A percentile compares a stretch with the other conserved stretches of the same genome.
Evolutionary conservation across 2,888 invertebrate genomes (phyloP).

Genomic region (Colletes collaris): DNA sequence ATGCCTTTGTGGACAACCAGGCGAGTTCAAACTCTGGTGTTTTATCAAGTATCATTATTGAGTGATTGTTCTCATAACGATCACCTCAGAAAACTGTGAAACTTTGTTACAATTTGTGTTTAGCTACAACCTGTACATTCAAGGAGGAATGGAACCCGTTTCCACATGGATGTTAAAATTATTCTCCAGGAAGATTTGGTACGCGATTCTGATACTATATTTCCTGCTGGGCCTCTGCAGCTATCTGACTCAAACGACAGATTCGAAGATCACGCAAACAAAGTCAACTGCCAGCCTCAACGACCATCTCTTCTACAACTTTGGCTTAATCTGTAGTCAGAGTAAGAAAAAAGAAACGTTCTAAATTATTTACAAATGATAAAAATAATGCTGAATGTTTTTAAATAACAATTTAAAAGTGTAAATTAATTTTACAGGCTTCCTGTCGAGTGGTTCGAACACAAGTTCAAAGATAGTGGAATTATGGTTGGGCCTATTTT

Average conservation of each 20-base stretch:
- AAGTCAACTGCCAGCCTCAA: background rate
- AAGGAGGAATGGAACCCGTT: constrained; percentile 24
- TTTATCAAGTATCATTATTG: no score
- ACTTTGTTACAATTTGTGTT: background rate
- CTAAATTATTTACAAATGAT: no score
- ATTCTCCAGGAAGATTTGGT: constrained; percentile 63
- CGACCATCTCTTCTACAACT: constrained; percentile 67
- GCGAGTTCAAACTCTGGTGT: constrained; percentile 23
- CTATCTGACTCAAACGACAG: constrained; percentile 41
- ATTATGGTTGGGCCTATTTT: no score
- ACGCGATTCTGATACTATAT: constrained; percentile 42
- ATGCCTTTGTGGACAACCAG: constrained; percentile 56
- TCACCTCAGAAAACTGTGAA: no score
- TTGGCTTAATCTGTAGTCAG: constrained; percentile 65
- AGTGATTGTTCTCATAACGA: no score
- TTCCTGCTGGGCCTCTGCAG: constrained; percentile 50
- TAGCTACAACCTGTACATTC: constrained; percentile 50
- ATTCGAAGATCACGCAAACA: background rate
- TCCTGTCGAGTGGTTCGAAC: background rate
- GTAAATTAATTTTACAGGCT: constrained; percentile 40
- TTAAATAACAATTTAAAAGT: background rate
- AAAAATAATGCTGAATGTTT: no score
- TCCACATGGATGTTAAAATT: constrained; percentile 66
- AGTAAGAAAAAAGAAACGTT: constrained; percentile 42
- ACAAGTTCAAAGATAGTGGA: background rate